Conservation (phyloP, 2,888 invertebrate species). For the Apodemia mormo region DNA sequence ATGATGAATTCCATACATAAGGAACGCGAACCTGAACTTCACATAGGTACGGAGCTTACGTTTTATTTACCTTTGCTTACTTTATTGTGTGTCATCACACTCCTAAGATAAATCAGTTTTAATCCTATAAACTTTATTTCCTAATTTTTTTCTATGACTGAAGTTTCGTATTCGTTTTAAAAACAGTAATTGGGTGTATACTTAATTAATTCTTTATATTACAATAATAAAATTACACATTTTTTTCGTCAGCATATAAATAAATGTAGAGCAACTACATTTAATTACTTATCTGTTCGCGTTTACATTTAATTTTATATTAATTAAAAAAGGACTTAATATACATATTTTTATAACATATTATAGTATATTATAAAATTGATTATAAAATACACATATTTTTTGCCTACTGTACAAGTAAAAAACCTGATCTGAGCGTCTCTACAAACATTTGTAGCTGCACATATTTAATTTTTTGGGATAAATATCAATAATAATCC, state of each 20-base stretch:
- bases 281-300: no score
- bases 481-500: no score
- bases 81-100: background rate
- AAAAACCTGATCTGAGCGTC: no score
- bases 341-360: no score
- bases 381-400: no score
- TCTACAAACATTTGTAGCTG: no score
- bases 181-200: background rate
- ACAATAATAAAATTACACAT: background rate
- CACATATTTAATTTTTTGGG: no score
- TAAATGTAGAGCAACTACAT: background rate
- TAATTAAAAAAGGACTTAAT: no score
- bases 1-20: conserved; percentile 68
- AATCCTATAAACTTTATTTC: background rate
- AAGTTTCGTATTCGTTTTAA: background rate
- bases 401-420: no score
- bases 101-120: background rate
- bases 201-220: background rate
- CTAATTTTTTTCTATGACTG: background rate
- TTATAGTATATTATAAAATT: no score
- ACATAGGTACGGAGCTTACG: conserved; percentile 82
- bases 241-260: background rate
- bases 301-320: background rate
- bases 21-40: conserved; percentile 85
- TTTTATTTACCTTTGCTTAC: background rate